A percentile compares a stretch with the other conserved stretches of the same genome.
Evolutionary conservation across 2,888 invertebrate genomes (phyloP).

Genomic region (Troglohyphantes excavatus): DNA sequence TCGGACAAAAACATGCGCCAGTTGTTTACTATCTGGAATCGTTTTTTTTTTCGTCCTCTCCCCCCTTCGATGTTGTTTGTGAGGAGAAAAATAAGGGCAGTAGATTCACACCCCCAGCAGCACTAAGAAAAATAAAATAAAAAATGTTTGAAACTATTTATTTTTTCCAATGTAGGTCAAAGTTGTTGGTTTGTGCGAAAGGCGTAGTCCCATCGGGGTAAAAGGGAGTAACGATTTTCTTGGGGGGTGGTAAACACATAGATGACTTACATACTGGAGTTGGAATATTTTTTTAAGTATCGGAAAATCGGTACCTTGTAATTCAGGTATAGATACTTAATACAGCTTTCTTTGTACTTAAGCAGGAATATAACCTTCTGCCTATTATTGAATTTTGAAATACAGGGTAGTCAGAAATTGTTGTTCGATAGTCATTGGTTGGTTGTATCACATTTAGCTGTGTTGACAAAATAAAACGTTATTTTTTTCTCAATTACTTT

Average conservation of each 20-base stretch:
- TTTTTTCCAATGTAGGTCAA: constrained; percentile 45
- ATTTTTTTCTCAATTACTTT: no score
- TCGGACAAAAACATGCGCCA: constrained; percentile 55
- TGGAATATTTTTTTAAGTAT: no score
- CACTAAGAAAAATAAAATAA: constrained; percentile 21
- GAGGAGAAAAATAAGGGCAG: constrained; percentile 52
- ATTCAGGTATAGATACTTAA: no score
- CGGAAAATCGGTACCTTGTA: no score
- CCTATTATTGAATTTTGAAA: no score
- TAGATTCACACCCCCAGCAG: constrained; percentile 37
- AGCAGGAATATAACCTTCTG: no score
- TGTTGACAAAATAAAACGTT: no score
- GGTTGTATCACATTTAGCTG: no score
- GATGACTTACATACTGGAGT: no score
- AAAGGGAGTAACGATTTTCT: neutral
- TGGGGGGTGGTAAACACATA: neutral
- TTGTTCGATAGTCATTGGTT: no score
- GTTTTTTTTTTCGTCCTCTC: constrained; percentile 19
- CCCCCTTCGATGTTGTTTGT: neutral
- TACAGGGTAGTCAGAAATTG: no score
- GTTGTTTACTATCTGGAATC: constrained; percentile 61
- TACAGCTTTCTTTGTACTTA: no score
- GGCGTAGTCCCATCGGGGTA: neutral
- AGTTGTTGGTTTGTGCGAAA: constrained; percentile 48
- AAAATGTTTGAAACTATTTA: constrained; percentile 19